Conservation (phyloP, 2,888 invertebrate genomes). For the Oasisia sp. region DNA sequence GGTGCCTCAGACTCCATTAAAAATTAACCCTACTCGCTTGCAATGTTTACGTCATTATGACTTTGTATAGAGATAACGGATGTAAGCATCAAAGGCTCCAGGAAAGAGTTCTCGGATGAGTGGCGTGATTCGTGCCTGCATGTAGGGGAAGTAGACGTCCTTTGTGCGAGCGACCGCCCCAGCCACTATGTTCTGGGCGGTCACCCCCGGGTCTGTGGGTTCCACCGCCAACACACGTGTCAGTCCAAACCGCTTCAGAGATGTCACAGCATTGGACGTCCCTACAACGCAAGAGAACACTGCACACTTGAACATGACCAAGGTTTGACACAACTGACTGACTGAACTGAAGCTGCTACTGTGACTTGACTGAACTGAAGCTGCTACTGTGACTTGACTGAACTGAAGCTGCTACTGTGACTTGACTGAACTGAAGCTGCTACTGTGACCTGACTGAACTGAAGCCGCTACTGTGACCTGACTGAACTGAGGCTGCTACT, state of each 20-base stretch:
- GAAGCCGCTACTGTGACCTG: not conserved
- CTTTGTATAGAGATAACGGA: conserved; percentile 30
- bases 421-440: conserved; percentile 44
- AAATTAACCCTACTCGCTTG: not conserved
- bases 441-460: not conserved
- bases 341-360: no score
- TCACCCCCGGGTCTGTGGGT: conserved; percentile 52
- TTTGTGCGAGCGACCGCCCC: conserved; percentile 50
- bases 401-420: not conserved
- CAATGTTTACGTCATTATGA: not conserved
- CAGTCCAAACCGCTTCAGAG: conserved; percentile 47
- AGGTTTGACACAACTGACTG: no score
- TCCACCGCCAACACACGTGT: conserved; percentile 44
- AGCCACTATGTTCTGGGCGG: conserved; percentile 55
- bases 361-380: not conserved
- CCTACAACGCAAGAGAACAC: conserved; percentile 42
- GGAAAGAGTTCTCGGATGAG: conserved; percentile 30
- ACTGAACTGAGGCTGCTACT: not conserved
- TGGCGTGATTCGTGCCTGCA: conserved; percentile 27
- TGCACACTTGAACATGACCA: not conserved
- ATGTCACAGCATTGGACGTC: conserved; percentile 54
- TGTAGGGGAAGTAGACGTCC: conserved; percentile 55
- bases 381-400: not conserved
- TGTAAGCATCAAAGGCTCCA: conserved; percentile 25
- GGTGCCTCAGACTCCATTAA: no score